Base-by-base conservation (phyloP, 2,113 vertebrate genomes). In the Eudorcas thomsonii region DNA sequence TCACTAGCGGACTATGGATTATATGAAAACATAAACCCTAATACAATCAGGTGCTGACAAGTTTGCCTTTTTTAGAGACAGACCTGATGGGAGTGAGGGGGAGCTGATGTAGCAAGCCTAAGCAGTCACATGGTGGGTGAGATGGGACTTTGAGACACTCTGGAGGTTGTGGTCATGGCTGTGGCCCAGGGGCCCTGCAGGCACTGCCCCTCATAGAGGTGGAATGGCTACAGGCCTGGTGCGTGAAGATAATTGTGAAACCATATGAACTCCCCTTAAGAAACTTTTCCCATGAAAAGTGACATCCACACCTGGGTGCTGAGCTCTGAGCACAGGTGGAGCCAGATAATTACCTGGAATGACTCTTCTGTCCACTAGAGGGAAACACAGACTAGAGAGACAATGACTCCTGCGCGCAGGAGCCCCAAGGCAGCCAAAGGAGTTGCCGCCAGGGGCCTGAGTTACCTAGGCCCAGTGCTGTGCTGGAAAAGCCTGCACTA, bases 281-380 rank as follows among this genome's bases (percentile, higher is more conserved):
- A 95, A 90, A 93, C 6, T 85, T 74, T 81, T 84, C 25, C 26
- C 28, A 6, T 5, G 88, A 48, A 4, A 67, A 30, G 43, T 26
- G 19, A 62, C 26, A 36, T 54, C 57, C 4, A 43, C 23, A 23
- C 9, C 25, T 55, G 55, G 48, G 16, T 62, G 10, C 36, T 92
- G 55, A 74, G 28, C 30, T 92, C 55, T 39, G 36, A 59, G 55
- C 81, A 43, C 74, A 97, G 96, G 91, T 95, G 17, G 93, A 89
- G 28, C 45, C 5, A 71, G 54, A 88, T 7, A 90, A 78, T 89
- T 96, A 98, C 93, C 89, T 96, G 94, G 94, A 93, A 91, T 97
- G 71, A 97, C 43, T 93, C 28, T 91, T 97, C 30, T 96, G 97
- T 98, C 98, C 98, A 98, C 97, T 98, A 98, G 98, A 97, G 97